A percentile compares a stretch with the other conserved stretches of the same genome.
Conservation (phyloP, 2,113 vertebrate genomes). For the Hucho hucho region DNA sequence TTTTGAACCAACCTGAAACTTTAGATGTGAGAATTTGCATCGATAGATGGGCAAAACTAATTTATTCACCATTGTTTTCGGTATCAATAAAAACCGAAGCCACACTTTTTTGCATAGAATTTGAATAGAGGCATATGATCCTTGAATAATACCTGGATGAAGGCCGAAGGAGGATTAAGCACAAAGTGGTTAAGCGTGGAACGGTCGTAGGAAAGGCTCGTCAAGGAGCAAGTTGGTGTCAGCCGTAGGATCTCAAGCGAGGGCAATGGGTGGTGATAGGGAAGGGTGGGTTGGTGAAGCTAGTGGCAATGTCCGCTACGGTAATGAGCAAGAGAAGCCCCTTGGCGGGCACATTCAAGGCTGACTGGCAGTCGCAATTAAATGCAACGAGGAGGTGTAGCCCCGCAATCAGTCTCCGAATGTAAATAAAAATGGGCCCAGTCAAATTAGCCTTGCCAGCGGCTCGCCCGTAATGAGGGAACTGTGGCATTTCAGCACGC, state of each 20-base stretch:
- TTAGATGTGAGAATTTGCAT: neutral
- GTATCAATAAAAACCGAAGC: neutral
- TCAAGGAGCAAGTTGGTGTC: neutral
- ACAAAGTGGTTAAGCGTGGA: neutral
- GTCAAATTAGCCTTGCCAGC: conserved; percentile 5
- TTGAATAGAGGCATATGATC: neutral
- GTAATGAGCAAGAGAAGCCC: neutral
- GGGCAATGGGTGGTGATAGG: neutral
- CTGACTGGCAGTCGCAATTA: conserved; percentile 13
- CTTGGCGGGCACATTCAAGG: conserved; percentile 5
- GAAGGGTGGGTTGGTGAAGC: neutral
- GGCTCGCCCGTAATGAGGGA: conserved; percentile 3
- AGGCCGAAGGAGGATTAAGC: neutral
- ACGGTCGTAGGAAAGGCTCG: neutral
- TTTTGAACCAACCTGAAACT: neutral
- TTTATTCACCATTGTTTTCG: neutral
- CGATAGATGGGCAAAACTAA: neutral
- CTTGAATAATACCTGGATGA: neutral
- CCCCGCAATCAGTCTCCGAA: neutral
- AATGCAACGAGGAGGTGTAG: neutral
- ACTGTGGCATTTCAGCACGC: conserved; percentile 1
- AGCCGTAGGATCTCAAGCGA: neutral
- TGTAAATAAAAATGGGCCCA: conserved; percentile 4
- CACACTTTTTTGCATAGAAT: neutral
- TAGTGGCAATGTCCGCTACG: neutral